Evolutionary conservation across 2,888 invertebrate species (phyloP).

Genomic region (Teinopalpus imperialis): DNA sequence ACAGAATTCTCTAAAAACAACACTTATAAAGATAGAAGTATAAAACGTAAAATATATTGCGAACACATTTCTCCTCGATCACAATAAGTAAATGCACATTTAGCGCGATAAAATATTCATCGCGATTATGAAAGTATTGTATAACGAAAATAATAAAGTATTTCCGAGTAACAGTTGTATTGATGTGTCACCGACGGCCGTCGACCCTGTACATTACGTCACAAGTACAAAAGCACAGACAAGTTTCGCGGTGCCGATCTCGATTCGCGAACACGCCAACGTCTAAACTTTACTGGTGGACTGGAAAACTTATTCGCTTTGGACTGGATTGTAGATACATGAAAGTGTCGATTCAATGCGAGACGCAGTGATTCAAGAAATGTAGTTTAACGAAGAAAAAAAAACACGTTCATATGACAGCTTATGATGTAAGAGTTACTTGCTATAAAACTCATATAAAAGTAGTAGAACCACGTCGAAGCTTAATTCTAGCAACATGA

Average conservation of each 20-base stretch:
- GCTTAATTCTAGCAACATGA: no score
- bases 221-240: slow-evolving; percentile 33
- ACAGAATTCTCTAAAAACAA: no score
- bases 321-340: slow-evolving; percentile 16
- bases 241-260: slow-evolving; percentile 22
- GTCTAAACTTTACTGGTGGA: slow-evolving; percentile 17
- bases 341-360: slow-evolving; percentile 12
- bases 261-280: slow-evolving; percentile 14
- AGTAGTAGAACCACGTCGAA: no score
- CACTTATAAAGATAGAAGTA: no score
- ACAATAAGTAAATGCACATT: no score
- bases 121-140: slow-evolving; percentile 26
- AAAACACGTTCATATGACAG: not conserved
- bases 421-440: slow-evolving; percentile 6
- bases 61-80: no score
- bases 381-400: slow-evolving; percentile 1
- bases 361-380: slow-evolving; percentile 11
- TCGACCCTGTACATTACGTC: slow-evolving; percentile 37
- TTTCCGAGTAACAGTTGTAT: slow-evolving; percentile 25
- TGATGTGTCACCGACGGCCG: slow-evolving; percentile 37
- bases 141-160: slow-evolving; percentile 25
- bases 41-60: no score
- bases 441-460: no score
- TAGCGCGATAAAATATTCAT: slow-evolving; percentile 13
- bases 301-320: slow-evolving; percentile 8